Conservation (phyloP, 2,113 vertebrate species). For the Rynchops niger region DNA sequence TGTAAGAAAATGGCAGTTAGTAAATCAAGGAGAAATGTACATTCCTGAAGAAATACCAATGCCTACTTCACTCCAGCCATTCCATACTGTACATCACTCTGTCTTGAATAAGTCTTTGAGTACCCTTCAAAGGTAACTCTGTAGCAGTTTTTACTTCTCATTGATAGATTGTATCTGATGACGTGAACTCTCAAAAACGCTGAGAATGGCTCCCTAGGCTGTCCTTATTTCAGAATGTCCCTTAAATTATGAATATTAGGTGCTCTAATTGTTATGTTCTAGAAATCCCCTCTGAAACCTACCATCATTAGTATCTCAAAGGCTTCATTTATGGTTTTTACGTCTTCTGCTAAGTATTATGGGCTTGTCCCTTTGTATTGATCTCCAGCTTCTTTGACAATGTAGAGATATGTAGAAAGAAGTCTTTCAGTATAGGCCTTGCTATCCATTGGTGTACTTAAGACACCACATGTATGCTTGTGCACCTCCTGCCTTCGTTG, state of each 20-base stretch:
- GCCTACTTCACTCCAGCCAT: background rate
- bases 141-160: background rate
- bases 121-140: background rate
- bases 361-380: background rate
- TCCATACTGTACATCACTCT: background rate
- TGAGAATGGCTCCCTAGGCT: background rate
- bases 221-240: background rate
- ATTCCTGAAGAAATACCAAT: fast-evolving
- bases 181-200: background rate
- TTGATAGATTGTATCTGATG: background rate
- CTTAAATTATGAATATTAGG: background rate
- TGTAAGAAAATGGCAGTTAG: background rate
- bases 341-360: background rate
- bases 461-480: fast-evolving
- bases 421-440: background rate
- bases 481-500: background rate
- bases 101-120: background rate
- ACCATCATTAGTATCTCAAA: background rate
- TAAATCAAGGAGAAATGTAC: background rate
- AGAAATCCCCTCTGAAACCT: background rate
- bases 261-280: background rate
- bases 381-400: background rate
- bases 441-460: background rate
- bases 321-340: background rate
- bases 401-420: background rate